Base-by-base conservation (phyloP, 1,140 invertebrate genomes). In the Apocrypta bakeri region DNA sequence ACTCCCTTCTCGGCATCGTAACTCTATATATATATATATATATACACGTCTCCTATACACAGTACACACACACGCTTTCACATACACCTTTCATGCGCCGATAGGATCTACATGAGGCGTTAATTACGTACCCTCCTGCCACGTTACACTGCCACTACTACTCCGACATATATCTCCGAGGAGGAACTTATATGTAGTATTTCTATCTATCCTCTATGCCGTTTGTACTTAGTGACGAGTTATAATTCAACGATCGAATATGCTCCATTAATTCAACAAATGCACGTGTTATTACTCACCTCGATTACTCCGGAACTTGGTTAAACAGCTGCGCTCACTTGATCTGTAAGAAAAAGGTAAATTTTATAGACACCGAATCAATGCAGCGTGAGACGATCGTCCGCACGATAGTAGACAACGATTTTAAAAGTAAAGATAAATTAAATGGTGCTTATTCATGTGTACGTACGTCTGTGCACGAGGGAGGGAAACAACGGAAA, bases 101-200 rank as follows among this genome's bases (percentile, higher is more conserved):
- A 91, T 91, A 91, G 76, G 84, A 91, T 92, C 90, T 90, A 91
- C 90, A 91, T 87, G 90, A 91, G 90, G 90, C 90, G 90, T 91
- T 92, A 92, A 92, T 92, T 92, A 92, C 90, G 89, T 87, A 89
- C 86, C 89, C 83, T 90, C 87, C 90, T 90, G 91, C 90, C 90
- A 90, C 90, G 90, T 91, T 91, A 91, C 90, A 90, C 90, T 86
- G 85, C 84, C 89, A 90, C 89, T 86, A 85, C 84, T 89, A 89
- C 89, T 84, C 64, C 68, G 37, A 29, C 37, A 68, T 56, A 72
- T 87, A 84, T 87, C 81, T 24, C 29, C 33, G 56, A 81, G 33
- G 56, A 64, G 56, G 27, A n/a, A 17, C 3, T 17, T 6, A n/a
- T 56, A 56, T 56, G 6, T 6, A 56, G 48, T 4, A 37, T 37